Base-by-base conservation (phyloP, 2,113 vertebrate species). In the Podilymbus podiceps region DNA sequence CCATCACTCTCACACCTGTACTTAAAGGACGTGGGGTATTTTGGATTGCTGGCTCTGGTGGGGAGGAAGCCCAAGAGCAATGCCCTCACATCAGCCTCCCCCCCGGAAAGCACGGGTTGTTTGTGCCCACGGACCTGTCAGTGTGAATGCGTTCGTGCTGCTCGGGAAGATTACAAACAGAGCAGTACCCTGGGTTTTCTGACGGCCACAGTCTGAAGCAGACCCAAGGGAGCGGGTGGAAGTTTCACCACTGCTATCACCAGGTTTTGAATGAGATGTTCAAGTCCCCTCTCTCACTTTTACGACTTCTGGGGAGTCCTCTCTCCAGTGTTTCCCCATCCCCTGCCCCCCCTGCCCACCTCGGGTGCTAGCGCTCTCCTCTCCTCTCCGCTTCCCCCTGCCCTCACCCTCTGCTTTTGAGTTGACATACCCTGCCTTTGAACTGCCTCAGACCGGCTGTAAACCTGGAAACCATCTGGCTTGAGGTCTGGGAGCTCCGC, bases 331-430 rank as follows among this genome's bases (percentile, higher is more conserved):
- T 63, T 84, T 73, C 18, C 35, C 24, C 63, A 23, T 40, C 10
- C 5, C 12, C 4, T 49, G 18, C n/a, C 17, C 8, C 9, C 12
- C 3, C 5, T 8, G 17, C 30, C 42, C 12, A 23, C 35, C 25
- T 38, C 0, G 1, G 35, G 24, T 71, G 12, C n/a, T 33, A 40
- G 33, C 0, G 0, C 50, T 50, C 46, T 69, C 25, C 50, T 50
- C 46, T 69, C 25, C 53, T 40, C 83, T 62, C 53, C 0, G 0
- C 20, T 76, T 50, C 38, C 1, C 1, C 74, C 33, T 88, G 59
- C 33, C 40, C 9, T 62, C n/a, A 22, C 38, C 25, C 42, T 42
- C 11, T 0, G 12, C 44, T n/a, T 82, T 19, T 11, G 17, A n/a
- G 44, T 64, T 0, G 3, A 53, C 9, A 10, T 46, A 28, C 30